Base-by-base conservation (phyloP, 2,113 vertebrate species). In the Oreochromis spilurus region DNA sequence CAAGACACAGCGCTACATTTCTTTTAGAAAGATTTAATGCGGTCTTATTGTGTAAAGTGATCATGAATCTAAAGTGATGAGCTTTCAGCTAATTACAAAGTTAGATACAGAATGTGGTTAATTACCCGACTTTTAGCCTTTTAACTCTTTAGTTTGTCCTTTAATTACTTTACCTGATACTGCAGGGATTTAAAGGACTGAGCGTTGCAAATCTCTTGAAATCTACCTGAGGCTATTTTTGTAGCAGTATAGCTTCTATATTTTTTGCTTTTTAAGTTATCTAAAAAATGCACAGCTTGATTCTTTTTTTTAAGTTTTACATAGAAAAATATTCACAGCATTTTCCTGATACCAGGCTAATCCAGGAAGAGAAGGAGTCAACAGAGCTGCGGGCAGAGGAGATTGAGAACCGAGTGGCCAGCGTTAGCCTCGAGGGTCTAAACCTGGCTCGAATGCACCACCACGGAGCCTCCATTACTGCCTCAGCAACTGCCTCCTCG, bases 361-460 rank as follows among this genome's bases (percentile, higher is more conserved):
- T 99, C 84, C 99, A 99, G 90, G 99, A 99, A 95, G 99, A 99
- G 96, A 99, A 99, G 92, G 99, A 99, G 95, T 99, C 98, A 0
- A 99, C 99, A 6, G 99, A 99, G 95, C 88, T 99, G 79, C 97
- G 99, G 85, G 99, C 98, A 0, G 99, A 99, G 94, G 99, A 99
- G 95, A 99, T 99, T 40, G 99, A 99, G 92, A 98, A 99, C 50
- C 97, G 99, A 50, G 99, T 99, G 79, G 98, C 98, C 75, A 99
- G 99, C 0, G 98, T 99, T 82, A 99, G 98, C 92, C 95, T 99
- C 4, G 99, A 99, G 95, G 98, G 99, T 8, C 95, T 99, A 80
- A 99, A 99, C 93, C 95, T 99, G 89, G 98, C 98, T 1, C 97
- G 98, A 72, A 97, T 98, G 77, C 98, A 98, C 67, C 95, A 98